phyloP scores from a whole-genome alignment of 2,113 vertebrate genomes.

The Mesembrinibis cayennensis region DNA sequence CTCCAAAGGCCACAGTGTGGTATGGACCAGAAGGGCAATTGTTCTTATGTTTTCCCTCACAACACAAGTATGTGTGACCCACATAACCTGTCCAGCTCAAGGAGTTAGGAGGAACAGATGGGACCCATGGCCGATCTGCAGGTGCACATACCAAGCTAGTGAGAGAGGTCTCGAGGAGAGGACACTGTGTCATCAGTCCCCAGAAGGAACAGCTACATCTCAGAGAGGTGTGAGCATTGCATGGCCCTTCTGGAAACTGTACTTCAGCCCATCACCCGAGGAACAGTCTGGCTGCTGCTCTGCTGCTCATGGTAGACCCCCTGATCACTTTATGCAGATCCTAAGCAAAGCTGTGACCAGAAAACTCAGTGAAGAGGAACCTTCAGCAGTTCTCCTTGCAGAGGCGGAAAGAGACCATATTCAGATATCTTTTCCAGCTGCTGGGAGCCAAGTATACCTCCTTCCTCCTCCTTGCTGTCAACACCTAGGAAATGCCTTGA shows the following conservation, averaged over 20 bases:
- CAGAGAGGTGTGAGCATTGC: neutral
- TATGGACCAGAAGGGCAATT: neutral
- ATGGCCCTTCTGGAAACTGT: neutral
- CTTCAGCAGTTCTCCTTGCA: neutral
- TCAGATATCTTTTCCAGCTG: slow-evolving; percentile 23
- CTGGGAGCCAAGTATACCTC: slow-evolving; percentile 30
- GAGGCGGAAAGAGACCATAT: neutral
- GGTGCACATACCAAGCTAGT: neutral
- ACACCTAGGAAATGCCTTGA: slow-evolving; percentile 4
- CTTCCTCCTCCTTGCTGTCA: slow-evolving; percentile 48
- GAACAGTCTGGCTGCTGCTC: neutral
- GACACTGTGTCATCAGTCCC: neutral
- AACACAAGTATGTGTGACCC: neutral
- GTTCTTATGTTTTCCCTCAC: neutral
- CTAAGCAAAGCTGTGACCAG: neutral
- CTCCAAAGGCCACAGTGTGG: neutral
- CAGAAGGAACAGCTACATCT: neutral
- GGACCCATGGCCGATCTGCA: accelerated
- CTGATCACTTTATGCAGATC: neutral
- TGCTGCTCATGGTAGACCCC: neutral
- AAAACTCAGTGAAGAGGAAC: neutral
- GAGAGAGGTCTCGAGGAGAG: neutral
- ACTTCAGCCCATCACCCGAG: neutral
- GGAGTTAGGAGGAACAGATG: neutral
- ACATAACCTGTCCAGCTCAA: neutral